Base-by-base conservation (phyloP, 2,113 vertebrate genomes). In the Mustela nigripes region DNA sequence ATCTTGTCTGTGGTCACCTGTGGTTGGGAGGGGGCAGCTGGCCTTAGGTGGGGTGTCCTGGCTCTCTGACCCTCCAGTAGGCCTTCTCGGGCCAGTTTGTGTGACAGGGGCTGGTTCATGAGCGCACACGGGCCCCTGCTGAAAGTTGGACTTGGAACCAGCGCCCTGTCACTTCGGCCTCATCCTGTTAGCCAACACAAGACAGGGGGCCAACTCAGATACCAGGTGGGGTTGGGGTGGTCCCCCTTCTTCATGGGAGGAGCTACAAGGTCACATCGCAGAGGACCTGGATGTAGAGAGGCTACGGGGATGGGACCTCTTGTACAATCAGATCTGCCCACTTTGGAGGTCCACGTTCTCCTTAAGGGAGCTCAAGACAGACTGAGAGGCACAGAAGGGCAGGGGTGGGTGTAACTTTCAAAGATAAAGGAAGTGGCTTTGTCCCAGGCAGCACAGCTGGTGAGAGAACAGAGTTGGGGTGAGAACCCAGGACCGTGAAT, bases 31-130 rank as follows among this genome's bases (percentile, higher is more conserved):
- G n/a, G 60, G 2, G 2, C 56, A 21, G 3, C 7, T 22, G 84
- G 56, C 6, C 7, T 7, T 12, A 48, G 39, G 1, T 4, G 5
- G 42, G 36, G 26, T 3, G 11, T 22, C 39, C 79, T 26, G 19
- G 76, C n/a, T n/a, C 4, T n/a, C 48, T 91, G 16, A 0, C 11
- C 63, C 15, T 50, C 19, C 42, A 81, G 45, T 22, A 80, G 69
- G 69, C 87, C 12, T 28, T 62, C 76, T 69, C 0, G 0, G 42
- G 42, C 45, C 80, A 2, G 11, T 24, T 67, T 58, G 6, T 0
- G 4, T 0, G 9, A 53, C 26, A 4, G 26, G 1, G 9, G 50
- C 18, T 14, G 56, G 3, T 60, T 63, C 86, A 2, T 0, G 1
- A 26, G 42, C 39, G 7, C 2, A 0, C 82, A 10, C 6, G 48